Evolutionary conservation across 2,797 vertebrate genomes (phyloP), one percentile per base, ranked within the genome.

Genomic region (Synanceia verrucosa): DNA sequence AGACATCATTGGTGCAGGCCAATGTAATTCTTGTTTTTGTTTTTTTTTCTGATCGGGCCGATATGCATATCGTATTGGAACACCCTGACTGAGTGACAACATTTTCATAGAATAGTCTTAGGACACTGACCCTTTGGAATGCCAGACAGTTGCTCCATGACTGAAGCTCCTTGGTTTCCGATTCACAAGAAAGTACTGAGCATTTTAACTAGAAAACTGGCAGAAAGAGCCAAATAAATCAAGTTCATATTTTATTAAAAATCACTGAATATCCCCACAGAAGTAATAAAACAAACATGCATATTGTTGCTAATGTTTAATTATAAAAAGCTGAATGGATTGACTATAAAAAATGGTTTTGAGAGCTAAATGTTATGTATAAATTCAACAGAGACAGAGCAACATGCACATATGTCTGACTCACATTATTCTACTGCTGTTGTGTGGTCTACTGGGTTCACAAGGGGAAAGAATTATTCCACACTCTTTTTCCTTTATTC

Each of bases 371-470:
- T 21, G 4, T 9, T 36, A 16, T 11, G 13, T 13, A 23, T 6
- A 46, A 12, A 64, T 19, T 12, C 8, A 5, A 16, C 24, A 41
- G 7, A 53, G 48, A 26, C 36, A 39, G 8, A 41, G 47, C 12
- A 44, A n/a, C 19, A 33, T 9, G 2, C 11, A 16, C 44, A 44
- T 19, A 24, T 41, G 50, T 70, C 6, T 46, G 13, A 61, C 69
- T 68, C 26, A 19, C 55, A 21, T 65, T 37, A 16, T 47, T 56
- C 43, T 74, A 28, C 53, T 68, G 60, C n/a, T 46, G 56, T 23
- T 65, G 61, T 74, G 71, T 68, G 73, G 65, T 76, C 76, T 47
- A 0, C 62, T 26, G 31, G 61, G 43, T 70, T 79, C 66, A 76
- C 58, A 46, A 44, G 59, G 44, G 37, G 61, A 31, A 68, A 53